Evolutionary conservation across 2,888 invertebrate species (phyloP), one percentile per base, ranked within the genome.

Genomic region (Melanotus villosus): DNA sequence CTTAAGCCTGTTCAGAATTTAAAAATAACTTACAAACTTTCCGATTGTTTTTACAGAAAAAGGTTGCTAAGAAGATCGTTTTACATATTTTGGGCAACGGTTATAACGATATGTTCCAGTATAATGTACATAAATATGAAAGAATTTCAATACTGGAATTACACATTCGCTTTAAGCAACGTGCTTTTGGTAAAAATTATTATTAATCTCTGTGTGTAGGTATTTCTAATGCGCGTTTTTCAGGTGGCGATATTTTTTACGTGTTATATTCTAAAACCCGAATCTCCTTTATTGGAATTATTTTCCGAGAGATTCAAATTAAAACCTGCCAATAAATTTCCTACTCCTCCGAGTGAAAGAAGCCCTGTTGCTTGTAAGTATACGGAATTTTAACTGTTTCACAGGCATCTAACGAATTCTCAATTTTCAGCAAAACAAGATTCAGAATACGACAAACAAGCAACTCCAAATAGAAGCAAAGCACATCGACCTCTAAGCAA

Each of bases 371-470:
- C 86, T 19, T 67, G 67, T 67, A 56, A 41, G 77, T 75, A n/a
- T n/a, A n/a, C n/a, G n/a, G n/a, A n/a, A n/a, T n/a, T n/a, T n/a
- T n/a, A n/a, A n/a, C n/a, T n/a, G n/a, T n/a, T n/a, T n/a, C n/a
- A n/a, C n/a, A 21, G 4, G 10, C 5, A 3, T 47, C 21, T 47
- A 7, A 21, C 19, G 21, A 2, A 26, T 23, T 32, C 10, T 21
- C 7, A 19, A 32, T 43, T 81, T 80, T n/a, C 80, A 89, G 89
- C 91, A 68, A 91, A 90, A 79, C 89, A 89, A 84, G 88, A 88
- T 0, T 87, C 88, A 2, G 90, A 91, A 73, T 87, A 88, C 52
- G 91, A 91, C 75, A 90, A 90, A 79, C 88, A 90, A 47, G 87
- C 88, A 0, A 88, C 87, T 0, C 84, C 86, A 3, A 75, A 83